Evolutionary conservation across 2,113 vertebrate species (phyloP), one percentile per base, ranked within the genome.

Genomic region (Corythornis cristatus): DNA sequence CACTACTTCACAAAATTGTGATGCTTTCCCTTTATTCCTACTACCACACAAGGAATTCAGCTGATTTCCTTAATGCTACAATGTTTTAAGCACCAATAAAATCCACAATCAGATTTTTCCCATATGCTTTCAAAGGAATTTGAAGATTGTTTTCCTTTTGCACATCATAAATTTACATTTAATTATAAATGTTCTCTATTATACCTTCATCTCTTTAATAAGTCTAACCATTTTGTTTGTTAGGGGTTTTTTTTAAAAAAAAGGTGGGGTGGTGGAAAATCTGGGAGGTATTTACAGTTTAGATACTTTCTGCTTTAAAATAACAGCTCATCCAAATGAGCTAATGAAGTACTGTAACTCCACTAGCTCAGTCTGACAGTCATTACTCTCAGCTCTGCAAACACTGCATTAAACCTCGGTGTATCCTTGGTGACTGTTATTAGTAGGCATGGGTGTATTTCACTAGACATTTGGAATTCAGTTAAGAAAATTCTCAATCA

Each of bases 391-490:
- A 83, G 28, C 26, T 95, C 90, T 93, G 84, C 70, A 92, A 96
- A 85, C 68, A 94, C 51, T 86, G 83, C 68, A 73, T 95, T 95
- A 96, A 89, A 95, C 93, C 89, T 96, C 86, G 88, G 43, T 66
- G 89, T 95, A 97, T 94, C 82, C 82, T 97, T 95, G 90, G 94
- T 97, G 92, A 96, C 92, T 96, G 91, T 89, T 92, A 96, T 91
- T 96, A 76, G 82, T 86, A 92, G 86, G 72, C 68, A 71, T 92
- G 74, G 33, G 46, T 94, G 54, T 91, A 78, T 90, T 96, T 96
- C 72, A 90, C 64, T 89, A 96, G 89, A 68, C 50, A 62, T 89
- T 96, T 92, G 62, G 26, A 94, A 96, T 96, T 85, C 66, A 96
- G 72, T 75, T 95, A 94, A 96, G 56, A 93, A 92, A 78, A 96